Base-by-base conservation (phyloP, 2,888 invertebrate species). In the Carcina quercana region DNA sequence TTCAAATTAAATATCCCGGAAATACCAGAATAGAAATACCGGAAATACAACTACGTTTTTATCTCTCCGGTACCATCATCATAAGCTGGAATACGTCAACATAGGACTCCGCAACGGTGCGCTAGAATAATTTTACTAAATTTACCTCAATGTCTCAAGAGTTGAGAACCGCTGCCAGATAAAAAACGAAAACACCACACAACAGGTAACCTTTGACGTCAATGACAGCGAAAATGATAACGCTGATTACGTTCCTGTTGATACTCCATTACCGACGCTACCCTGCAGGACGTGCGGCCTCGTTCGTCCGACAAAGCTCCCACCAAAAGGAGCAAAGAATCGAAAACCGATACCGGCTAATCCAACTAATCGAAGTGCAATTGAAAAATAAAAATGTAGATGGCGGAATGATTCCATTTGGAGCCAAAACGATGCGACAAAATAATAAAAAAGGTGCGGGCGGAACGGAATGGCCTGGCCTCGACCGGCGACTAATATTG, bases 341-440 rank as follows among this genome's bases (percentile, higher is more conserved):
- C 80, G 78, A 61, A 76, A 79, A 80, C 75, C 80, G 72, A 82
- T 78, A 76, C 63, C 53, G 70, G 58, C 74, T 85, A 85, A 85
- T 84, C 83, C 82, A 68, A 80, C 78, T 85, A 85, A 85, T 85
- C 85, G 85, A 64, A 50, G 67, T 58, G 73, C 85, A 84, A 85
- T 85, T 85, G 85, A 85, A 85, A 84, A 85, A 85, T 85, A 85
- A 85, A 85, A 85, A 85, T 80, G 84, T 79, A 84, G 84, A 85
- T 82, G 74, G 79, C 72, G 64, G 75, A 83, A 82, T 83, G 73
- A 82, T 82, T 83, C 82, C 82, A 78, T 80, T 83, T 78, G 65
- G 79, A 72, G 72, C 75, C 80, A 76, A 80, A 83, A 83, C 83
- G 83, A 82, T 74, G 83, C 83, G 83, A 79, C 80, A 76, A 82